A percentile compares a stretch with the other conserved stretches of the same genome.
Evolutionary conservation across 2,888 invertebrate genomes (phyloP).

Genomic region (Agonopterix heracliana): DNA sequence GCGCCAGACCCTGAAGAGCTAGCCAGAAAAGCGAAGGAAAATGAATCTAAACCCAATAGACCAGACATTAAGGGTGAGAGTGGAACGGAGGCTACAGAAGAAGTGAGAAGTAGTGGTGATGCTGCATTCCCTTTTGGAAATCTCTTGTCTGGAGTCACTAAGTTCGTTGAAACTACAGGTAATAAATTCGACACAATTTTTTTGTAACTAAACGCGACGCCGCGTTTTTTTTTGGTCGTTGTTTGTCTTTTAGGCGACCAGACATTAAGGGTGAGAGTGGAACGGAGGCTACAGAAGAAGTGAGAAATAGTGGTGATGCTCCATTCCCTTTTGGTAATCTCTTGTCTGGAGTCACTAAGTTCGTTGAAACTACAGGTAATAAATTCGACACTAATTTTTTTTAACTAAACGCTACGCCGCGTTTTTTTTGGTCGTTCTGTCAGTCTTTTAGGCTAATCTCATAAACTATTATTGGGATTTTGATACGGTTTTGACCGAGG

Average conservation of each 20-base stretch:
- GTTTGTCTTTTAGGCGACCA: too few relatives aligned
- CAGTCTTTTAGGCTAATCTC: too few relatives aligned
- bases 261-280: slow-evolving; percentile 6
- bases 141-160: slow-evolving; percentile 81
- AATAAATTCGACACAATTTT: too few relatives aligned
- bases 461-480: too few relatives aligned
- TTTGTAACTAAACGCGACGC: too few relatives aligned
- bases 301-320: slow-evolving; percentile 28
- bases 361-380: slow-evolving; percentile 57
- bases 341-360: slow-evolving; percentile 81
- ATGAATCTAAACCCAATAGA: slow-evolving; percentile 4
- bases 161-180: slow-evolving; percentile 82
- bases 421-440: too few relatives aligned
- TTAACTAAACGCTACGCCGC: too few relatives aligned
- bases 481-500: neutral
- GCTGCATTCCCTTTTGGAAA: slow-evolving; percentile 76
- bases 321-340: slow-evolving; percentile 78
- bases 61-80: slow-evolving; percentile 5
- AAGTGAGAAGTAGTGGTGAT: slow-evolving; percentile 25
- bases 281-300: slow-evolving; percentile 4
- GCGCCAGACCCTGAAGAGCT: slow-evolving; percentile 89
- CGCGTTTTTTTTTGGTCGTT: too few relatives aligned
- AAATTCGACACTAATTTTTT: too few relatives aligned
- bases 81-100: slow-evolving; percentile 2
- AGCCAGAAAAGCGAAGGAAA: slow-evolving; percentile 63